phyloP scores from a whole-genome alignment of 2,888 invertebrate genomes.

The Drosophila glabriapex region DNA sequence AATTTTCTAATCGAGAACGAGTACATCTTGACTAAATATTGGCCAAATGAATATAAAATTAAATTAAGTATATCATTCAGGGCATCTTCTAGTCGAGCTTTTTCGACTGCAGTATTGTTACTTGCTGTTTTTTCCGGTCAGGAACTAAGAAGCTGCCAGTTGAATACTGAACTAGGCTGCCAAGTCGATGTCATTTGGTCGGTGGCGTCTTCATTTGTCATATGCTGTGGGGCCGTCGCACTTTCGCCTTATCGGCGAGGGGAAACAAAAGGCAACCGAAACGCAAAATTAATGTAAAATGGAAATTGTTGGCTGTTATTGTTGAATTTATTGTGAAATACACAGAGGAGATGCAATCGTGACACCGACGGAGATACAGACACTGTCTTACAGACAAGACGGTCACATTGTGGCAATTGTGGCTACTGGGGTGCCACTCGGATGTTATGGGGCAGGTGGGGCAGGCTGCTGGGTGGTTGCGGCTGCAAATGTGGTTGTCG shows the following conservation, averaged over 20 bases:
- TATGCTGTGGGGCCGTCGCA: conserved; percentile 21
- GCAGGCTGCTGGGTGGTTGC: not conserved
- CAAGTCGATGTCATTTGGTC: conserved; percentile 14
- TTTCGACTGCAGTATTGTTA: not conserved
- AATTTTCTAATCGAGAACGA: not conserved
- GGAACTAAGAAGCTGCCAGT: conserved; percentile 3
- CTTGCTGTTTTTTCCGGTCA: not conserved
- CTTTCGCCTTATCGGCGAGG: conserved; percentile 50
- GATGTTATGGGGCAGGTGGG: not conserved
- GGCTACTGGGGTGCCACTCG: conserved; percentile 2
- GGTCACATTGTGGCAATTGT: conserved; percentile 25
- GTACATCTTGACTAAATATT: not conserved
- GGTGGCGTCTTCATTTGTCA: conserved; percentile 33
- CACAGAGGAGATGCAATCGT: conserved; percentile 17
- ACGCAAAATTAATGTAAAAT: conserved; percentile 74
- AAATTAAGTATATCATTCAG: not conserved
- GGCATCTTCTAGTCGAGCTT: not conserved
- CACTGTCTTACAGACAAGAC: not conserved
- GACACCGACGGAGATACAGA: conserved; percentile 13
- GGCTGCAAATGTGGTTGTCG: conserved; percentile 28
- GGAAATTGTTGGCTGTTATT: conserved; percentile 53
- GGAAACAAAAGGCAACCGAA: conserved; percentile 55
- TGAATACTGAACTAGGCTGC: conserved; percentile 12
- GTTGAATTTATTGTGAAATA: conserved; percentile 53
- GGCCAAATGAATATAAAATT: not conserved